Evolutionary conservation across 2,797 vertebrate genomes (phyloP), one percentile per base, ranked within the genome.

Genomic region (Buphagus erythrorhynchus): DNA sequence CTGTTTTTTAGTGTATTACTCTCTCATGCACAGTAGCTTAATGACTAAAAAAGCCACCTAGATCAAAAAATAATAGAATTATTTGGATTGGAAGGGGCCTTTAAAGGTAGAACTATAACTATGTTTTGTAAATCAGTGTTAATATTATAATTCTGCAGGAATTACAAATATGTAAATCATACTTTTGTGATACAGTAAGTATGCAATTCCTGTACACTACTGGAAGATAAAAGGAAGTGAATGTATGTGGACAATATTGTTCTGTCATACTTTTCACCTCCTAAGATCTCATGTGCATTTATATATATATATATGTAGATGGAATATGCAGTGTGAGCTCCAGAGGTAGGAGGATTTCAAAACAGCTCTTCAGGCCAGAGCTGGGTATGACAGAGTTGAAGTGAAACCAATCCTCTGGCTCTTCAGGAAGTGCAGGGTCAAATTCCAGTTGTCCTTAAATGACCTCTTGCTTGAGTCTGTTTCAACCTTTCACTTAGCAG

Each of bases 371-470:
- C 16, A 49, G 63, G 40, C 76, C 77, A 75, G 69, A 90, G 16
- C 51, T 88, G 68, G 35, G 26, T 75, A 73, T 91, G 85, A 86
- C 48, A 77, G 57, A 91, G 55, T 36, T 93, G 69, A 92, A 88
- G 55, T 81, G 73, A 96, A 96, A 95, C 79, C 66, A 84, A 4
- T 82, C 51, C 72, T 90, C 52, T 79, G 66, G 73, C 66, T 95
- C 52, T 91, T 92, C 73, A 57, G 91, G 91, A 96, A 95, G 63
- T 86, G 45, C 51, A 81, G 87, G 85, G 95, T 96, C 96, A 88
- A 75, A 96, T 90, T 95, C 90, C 74, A 88, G 73, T 90, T 10
- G 66, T 96, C 96, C 96, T 95, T 75, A 94, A 73, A 79, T 67
- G 91, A 91, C 91, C 76, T 84, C 55, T 73, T 54, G 43, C 29